Conservation (phyloP, 37 sponge, comb jelly and placozoan species). For the Oopsacas minuta region DNA sequence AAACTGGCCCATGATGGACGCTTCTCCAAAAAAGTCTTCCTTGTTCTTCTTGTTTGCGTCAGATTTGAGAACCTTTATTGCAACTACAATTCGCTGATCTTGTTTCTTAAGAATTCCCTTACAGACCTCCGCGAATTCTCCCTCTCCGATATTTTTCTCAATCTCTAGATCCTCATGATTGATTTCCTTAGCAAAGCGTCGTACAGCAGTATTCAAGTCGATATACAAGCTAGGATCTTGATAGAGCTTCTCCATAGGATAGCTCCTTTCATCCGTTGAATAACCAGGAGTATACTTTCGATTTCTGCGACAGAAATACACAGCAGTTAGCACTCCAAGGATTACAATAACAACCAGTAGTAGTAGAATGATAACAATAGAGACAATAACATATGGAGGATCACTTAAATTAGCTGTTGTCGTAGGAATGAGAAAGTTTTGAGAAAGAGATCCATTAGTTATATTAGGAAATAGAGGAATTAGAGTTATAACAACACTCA, state of each 20-base stretch:
- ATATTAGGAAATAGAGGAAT: not conserved
- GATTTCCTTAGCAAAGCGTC: not conserved
- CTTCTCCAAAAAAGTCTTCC: not conserved
- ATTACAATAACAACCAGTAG: not conserved
- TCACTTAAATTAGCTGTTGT: not conserved
- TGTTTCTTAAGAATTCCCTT: not conserved
- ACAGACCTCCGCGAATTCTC: constrained; percentile 10
- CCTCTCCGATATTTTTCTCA: not conserved
- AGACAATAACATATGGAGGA: not conserved
- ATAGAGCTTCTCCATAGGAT: not conserved
- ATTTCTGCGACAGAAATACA: not conserved
- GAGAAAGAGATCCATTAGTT: not conserved
- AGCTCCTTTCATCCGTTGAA: not conserved
- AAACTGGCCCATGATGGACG: not conserved
- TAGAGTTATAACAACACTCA: not conserved
- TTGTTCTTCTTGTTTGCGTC: not conserved
- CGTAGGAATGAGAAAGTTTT: not conserved
- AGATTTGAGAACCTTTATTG: not conserved
- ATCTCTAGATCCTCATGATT: not conserved
- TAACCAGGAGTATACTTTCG: not conserved
- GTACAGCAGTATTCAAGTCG: not conserved
- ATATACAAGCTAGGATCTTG: not conserved
- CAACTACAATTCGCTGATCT: not conserved
- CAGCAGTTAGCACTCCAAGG: not conserved
- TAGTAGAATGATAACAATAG: not conserved